Evolutionary conservation across 2,113 vertebrate genomes (phyloP).

Genomic region (Lethenteron reissneri): DNA sequence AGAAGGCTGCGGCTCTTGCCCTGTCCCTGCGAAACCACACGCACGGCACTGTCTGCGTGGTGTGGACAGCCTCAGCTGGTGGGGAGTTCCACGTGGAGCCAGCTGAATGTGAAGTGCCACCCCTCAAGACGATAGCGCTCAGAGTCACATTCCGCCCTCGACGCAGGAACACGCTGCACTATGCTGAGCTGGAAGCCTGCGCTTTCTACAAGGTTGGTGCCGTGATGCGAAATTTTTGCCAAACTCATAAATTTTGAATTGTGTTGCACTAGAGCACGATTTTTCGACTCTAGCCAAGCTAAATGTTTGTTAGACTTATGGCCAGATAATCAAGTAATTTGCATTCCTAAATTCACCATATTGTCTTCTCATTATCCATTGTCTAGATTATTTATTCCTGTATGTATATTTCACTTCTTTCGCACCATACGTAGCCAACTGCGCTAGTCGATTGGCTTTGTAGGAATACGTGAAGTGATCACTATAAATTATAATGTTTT

Average conservation of each 20-base stretch:
- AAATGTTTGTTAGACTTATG: background rate
- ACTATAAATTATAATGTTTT: background rate
- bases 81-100: slow-evolving; percentile 41
- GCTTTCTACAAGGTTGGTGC: slow-evolving; percentile 40
- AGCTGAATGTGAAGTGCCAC: slow-evolving; percentile 28
- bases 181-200: slow-evolving; percentile 55
- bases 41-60: slow-evolving; percentile 36
- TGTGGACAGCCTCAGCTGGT: slow-evolving; percentile 32
- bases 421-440: too few relatives aligned
- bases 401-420: too few relatives aligned
- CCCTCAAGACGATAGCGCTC: slow-evolving; percentile 45
- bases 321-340: background rate
- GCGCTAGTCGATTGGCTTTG: background rate
- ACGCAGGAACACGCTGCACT: slow-evolving; percentile 31
- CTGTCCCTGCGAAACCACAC: slow-evolving; percentile 56
- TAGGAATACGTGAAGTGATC: background rate
- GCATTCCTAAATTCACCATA: background rate
- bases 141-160: slow-evolving; percentile 37
- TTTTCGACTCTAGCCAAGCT: background rate
- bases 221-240: too few relatives aligned
- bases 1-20: slow-evolving; percentile 14
- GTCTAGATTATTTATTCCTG: background rate
- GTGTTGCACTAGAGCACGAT: too few relatives aligned
- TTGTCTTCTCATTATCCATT: background rate
- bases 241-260: too few relatives aligned